Evolutionary conservation across 2,888 invertebrate species (phyloP).

Genomic region (Himalopsyche anomala): DNA sequence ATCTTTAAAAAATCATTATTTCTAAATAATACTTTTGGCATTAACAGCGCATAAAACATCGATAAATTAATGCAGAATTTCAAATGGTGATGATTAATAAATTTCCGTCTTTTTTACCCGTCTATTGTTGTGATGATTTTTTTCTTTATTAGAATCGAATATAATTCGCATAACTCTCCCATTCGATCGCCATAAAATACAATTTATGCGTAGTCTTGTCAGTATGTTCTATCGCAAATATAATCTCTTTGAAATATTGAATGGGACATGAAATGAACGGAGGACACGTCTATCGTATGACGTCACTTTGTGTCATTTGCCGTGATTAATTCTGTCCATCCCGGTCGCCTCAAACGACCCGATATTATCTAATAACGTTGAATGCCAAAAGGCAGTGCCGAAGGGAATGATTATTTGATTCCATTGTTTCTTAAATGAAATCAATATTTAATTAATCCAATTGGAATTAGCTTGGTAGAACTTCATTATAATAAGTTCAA

Average conservation of each 20-base stretch:
- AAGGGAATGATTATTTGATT: too few relatives aligned
- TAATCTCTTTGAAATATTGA: conserved; percentile 43
- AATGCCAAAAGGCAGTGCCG: neutral
- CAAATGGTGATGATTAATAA: too few relatives aligned
- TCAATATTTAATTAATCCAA: too few relatives aligned
- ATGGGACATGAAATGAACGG: neutral
- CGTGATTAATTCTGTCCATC: conserved; percentile 35
- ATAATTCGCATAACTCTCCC: neutral
- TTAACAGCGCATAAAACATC: too few relatives aligned
- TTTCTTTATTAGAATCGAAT: neutral
- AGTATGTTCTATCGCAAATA: neutral
- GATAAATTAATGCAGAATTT: too few relatives aligned
- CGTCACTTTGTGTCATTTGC: conserved; percentile 37
- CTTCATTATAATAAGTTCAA: too few relatives aligned
- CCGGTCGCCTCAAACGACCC: conserved; percentile 20
- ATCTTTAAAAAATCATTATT: too few relatives aligned
- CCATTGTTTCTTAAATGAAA: too few relatives aligned
- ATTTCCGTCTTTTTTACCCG: too few relatives aligned
- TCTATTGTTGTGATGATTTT: too few relatives aligned
- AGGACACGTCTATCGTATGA: conserved; percentile 20
- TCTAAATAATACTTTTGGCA: too few relatives aligned
- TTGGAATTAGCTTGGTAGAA: too few relatives aligned
- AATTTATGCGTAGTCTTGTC: neutral
- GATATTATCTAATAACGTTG: conserved; percentile 14
- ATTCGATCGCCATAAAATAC: neutral